Evolutionary conservation across 2,113 vertebrate species (phyloP).

Genomic region (Oophaga pumilio): DNA sequence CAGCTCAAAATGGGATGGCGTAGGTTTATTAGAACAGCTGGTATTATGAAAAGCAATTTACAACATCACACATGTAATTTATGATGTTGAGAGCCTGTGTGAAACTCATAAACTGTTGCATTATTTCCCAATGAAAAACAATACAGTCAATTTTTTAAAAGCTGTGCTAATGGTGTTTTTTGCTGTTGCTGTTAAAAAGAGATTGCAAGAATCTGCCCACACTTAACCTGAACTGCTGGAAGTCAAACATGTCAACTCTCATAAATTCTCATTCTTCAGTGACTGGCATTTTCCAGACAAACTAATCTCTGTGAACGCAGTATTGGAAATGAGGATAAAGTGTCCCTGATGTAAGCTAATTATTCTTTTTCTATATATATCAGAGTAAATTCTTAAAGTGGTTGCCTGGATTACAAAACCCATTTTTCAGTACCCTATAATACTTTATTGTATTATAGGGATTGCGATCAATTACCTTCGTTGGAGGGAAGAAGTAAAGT

Average conservation of each 20-base stretch:
- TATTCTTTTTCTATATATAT: background rate
- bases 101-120: conserved; percentile 2
- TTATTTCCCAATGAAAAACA: conserved; percentile 39
- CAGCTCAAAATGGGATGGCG: conserved; percentile 12
- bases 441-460: background rate
- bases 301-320: background rate
- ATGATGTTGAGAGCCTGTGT: conserved; percentile 19
- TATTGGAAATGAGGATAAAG: conserved; percentile 17
- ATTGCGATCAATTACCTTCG: too few species aligned
- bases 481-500: too few species aligned
- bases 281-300: background rate
- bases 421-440: background rate
- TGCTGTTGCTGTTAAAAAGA: conserved; percentile 10
- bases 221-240: background rate
- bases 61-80: conserved; percentile 39
- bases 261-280: conserved; percentile 8
- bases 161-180: conserved; percentile 38
- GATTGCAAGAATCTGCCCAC: conserved; percentile 2
- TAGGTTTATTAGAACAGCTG: conserved; percentile 51
- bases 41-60: conserved; percentile 43
- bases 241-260: conserved; percentile 22
- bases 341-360: background rate
- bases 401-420: background rate
- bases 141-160: conserved; percentile 31
- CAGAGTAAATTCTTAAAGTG: background rate